Evolutionary conservation across 2,888 invertebrate genomes (phyloP).

Genomic region (Neoitamus cyanurus): DNA sequence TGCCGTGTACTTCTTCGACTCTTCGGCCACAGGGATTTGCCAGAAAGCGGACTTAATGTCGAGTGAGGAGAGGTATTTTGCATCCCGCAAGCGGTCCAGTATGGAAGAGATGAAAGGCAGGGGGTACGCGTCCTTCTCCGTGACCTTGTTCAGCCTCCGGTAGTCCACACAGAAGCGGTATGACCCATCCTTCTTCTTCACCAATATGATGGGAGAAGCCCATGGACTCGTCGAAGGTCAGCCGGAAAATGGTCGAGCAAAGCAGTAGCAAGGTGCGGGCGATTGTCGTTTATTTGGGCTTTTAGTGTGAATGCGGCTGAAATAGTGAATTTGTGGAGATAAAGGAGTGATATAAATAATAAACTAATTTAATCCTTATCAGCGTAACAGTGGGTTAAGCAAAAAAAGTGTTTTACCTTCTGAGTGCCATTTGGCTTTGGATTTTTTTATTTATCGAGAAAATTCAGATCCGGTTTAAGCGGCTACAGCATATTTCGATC

Average conservation of each 20-base stretch:
- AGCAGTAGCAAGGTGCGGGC: neutral
- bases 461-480: constrained; percentile 16
- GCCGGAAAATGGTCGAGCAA: neutral
- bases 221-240: no score
- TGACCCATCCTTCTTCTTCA: no score
- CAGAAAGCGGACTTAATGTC: no score
- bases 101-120: no score
- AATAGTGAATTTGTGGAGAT: neutral
- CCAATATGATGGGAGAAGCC: no score
- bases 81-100: no score
- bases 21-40: no score
- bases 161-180: no score
- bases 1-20: no score
- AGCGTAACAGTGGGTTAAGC: neutral
- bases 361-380: neutral
- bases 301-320: neutral
- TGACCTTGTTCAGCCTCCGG: no score
- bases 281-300: neutral
- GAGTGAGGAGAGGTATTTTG: no score
- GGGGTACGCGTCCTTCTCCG: no score
- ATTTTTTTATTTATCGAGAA: constrained; percentile 1
- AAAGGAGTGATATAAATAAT: neutral
- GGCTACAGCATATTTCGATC: neutral
- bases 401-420: neutral
- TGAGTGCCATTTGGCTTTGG: neutral